Conservation (phyloP, 2,888 invertebrate species). For the Plusia festucae region DNA sequence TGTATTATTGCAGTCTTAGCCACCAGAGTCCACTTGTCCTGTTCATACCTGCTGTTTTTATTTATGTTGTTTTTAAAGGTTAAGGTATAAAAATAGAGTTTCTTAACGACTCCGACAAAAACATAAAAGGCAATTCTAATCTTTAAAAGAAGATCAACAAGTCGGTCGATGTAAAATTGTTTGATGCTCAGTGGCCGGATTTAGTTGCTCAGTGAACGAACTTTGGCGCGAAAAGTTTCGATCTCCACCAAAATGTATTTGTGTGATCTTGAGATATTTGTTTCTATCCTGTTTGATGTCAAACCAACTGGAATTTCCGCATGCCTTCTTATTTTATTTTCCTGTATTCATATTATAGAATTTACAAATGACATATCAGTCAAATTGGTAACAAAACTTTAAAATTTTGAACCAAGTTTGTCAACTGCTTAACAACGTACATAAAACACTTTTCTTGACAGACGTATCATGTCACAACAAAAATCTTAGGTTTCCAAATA, state of each 20-base stretch:
- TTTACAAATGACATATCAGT: too few species aligned
- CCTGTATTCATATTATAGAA: not conserved
- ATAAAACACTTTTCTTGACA: too few species aligned
- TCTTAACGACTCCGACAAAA: not conserved
- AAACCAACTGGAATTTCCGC: not conserved
- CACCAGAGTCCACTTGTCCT: not conserved
- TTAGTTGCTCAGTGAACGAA: not conserved
- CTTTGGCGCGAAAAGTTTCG: not conserved
- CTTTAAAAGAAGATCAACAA: not conserved
- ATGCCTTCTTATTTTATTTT: not conserved
- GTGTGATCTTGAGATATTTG: not conserved
- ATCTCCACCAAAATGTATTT: not conserved
- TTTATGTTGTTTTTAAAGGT: slow-evolving; percentile 4
- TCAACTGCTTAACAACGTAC: too few species aligned
- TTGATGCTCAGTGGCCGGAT: not conserved
- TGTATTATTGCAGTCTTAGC: not conserved
- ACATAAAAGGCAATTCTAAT: not conserved
- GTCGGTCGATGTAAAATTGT: not conserved
- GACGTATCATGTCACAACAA: too few species aligned
- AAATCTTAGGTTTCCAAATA: too few species aligned
- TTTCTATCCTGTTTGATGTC: slow-evolving; percentile 1
- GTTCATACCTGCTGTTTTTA: slow-evolving; percentile 4
- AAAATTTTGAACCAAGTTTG: too few species aligned
- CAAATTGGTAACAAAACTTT: too few species aligned
- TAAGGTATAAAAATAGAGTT: not conserved